Evolutionary conservation across 2,888 invertebrate species (phyloP).

Genomic region (Agrotis clavis): DNA sequence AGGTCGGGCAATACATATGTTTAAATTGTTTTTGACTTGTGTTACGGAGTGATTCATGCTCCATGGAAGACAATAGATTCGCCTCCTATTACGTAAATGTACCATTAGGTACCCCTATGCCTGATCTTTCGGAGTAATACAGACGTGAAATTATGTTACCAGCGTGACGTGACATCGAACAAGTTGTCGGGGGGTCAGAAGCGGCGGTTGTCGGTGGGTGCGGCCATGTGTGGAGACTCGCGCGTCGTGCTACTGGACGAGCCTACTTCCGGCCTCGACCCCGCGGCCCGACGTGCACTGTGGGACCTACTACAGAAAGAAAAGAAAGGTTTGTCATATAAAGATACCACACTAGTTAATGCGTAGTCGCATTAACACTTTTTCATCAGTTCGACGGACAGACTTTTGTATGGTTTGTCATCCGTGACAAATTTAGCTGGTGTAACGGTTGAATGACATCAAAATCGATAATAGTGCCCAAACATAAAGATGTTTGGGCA

Average conservation of each 20-base stretch:
- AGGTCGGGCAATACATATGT: background rate
- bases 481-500: too few species aligned
- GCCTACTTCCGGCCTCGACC: conserved; percentile 97
- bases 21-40: background rate
- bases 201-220: conserved; percentile 96
- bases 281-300: conserved; percentile 96
- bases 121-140: background rate
- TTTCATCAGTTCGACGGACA: background rate
- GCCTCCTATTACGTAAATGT: background rate
- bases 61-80: background rate
- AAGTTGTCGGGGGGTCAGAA: conserved; percentile 98
- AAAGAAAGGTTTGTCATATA: conserved; percentile 85
- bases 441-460: conserved; percentile 5
- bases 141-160: conserved; percentile 48
- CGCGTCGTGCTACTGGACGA: conserved; percentile 94
- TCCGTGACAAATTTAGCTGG: background rate
- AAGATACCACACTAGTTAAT: background rate
- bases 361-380: too few species aligned
- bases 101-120: background rate
- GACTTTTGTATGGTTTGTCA: background rate
- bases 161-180: conserved; percentile 90
- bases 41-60: background rate
- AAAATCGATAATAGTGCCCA: conserved; percentile 4
- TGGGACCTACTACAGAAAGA: conserved; percentile 96
- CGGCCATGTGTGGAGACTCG: conserved; percentile 97